Conservation (phyloP, 2,888 invertebrate genomes). For the Spodoptera picta region DNA sequence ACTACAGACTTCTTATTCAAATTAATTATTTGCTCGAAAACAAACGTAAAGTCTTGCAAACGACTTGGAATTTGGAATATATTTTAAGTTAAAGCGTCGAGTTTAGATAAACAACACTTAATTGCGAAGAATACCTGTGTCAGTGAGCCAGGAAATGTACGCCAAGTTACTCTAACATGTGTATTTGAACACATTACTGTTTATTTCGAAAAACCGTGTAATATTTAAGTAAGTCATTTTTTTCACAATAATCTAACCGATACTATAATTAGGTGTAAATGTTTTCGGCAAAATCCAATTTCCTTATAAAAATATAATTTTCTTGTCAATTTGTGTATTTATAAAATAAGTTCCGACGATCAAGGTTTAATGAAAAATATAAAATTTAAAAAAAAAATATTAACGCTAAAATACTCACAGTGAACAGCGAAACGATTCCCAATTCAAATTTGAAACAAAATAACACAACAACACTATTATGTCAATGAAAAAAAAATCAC, state of each 20-base stretch:
- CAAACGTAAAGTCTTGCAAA: constrained; percentile 14
- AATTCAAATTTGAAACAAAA: constrained; percentile 21
- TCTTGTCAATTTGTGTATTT: too few relatives aligned
- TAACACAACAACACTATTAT: constrained; percentile 48
- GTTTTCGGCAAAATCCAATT: too few relatives aligned
- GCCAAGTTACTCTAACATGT: constrained; percentile 21
- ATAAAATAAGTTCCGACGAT: too few relatives aligned
- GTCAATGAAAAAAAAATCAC: constrained; percentile 38
- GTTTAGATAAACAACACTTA: constrained; percentile 30
- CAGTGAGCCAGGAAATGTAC: constrained; percentile 16
- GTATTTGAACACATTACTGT: neutral
- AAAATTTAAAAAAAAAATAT: neutral
- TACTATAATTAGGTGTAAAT: too few relatives aligned
- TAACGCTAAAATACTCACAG: constrained; percentile 39
- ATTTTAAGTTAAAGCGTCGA: constrained; percentile 37
- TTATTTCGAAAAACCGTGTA: too few relatives aligned
- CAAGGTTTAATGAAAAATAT: too few relatives aligned
- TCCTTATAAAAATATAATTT: too few relatives aligned
- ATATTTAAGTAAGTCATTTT: too few relatives aligned
- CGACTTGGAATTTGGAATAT: constrained; percentile 24
- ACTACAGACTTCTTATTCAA: neutral
- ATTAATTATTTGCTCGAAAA: constrained; percentile 9
- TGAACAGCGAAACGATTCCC: constrained; percentile 25
- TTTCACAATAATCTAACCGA: too few relatives aligned
- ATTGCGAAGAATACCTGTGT: constrained; percentile 46